A percentile compares a stretch with the other conserved stretches of the same genome.
These are phyloP conservation scores for Sipha maydis DNA, from an alignment of 2,888 invertebrate genomes.

Conservation along the genomic window DNA sequence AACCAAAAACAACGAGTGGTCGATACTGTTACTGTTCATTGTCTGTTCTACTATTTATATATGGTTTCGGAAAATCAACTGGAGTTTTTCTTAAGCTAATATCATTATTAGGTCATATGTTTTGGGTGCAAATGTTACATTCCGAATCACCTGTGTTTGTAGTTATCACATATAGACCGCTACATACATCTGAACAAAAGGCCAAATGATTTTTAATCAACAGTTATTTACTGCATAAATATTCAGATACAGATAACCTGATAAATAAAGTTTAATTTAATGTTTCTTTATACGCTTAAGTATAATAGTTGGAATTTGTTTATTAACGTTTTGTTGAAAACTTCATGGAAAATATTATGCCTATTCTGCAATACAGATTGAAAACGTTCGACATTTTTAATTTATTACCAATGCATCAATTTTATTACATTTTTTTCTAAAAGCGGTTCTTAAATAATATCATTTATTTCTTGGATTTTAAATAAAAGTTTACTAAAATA, in stretches of 20 bases:
- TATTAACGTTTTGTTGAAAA: too few relatives aligned
- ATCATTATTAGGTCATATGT: slow-evolving; percentile 30
- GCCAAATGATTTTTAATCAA: slow-evolving; percentile 49
- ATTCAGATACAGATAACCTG: too few relatives aligned
- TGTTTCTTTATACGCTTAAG: too few relatives aligned
- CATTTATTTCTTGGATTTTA: too few relatives aligned
- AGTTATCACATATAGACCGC: slow-evolving; percentile 7
- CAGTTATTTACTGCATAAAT: neutral
- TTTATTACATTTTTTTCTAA: too few relatives aligned
- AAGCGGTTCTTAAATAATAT: too few relatives aligned
- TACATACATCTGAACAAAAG: slow-evolving; percentile 35
- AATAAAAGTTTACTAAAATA: too few relatives aligned
- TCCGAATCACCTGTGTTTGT: slow-evolving; percentile 39
- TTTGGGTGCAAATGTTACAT: slow-evolving; percentile 49
- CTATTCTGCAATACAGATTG: too few relatives aligned
- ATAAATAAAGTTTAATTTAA: too few relatives aligned
- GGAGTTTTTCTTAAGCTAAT: slow-evolving; percentile 25
- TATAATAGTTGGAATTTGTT: neutral
- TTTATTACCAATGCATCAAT: too few relatives aligned
- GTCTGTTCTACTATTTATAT: neutral
- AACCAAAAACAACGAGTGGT: neutral
- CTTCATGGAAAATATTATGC: too few relatives aligned
- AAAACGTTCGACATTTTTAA: too few relatives aligned
- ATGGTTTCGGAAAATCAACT: slow-evolving; percentile 29
- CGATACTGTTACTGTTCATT: slow-evolving; percentile 9